A percentile compares a stretch with the other conserved stretches of the same genome.
Conservation (phyloP, 1,140 invertebrate genomes). For the Zaprionus vittiger region DNA sequence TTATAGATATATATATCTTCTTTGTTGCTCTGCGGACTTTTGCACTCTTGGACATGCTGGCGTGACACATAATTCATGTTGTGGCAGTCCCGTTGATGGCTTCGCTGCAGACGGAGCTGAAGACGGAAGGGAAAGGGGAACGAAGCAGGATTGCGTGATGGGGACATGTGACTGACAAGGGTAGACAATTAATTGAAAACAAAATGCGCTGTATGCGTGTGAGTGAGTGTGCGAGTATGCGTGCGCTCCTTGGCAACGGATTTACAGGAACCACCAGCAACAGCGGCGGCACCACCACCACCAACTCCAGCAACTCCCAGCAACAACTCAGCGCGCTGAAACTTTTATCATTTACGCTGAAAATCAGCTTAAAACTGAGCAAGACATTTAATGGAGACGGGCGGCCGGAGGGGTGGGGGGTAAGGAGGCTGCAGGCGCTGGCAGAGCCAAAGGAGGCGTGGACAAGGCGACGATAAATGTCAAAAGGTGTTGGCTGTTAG, state of each 20-base stretch:
- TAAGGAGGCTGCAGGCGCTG: neutral
- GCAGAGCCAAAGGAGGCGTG: slow-evolving; percentile 8
- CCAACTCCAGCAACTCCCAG: neutral
- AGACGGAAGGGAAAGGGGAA: neutral
- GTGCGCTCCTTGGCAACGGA: neutral
- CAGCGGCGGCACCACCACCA: neutral
- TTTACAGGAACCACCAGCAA: neutral
- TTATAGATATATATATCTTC: neutral
- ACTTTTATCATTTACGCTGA: slow-evolving; percentile 77
- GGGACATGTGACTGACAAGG: slow-evolving; percentile 72
- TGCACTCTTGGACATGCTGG: slow-evolving; percentile 37
- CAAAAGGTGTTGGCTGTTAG: slow-evolving; percentile 65
- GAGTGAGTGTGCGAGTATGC: neutral
- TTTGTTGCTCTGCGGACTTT: slow-evolving; percentile 22
- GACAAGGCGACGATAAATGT: slow-evolving; percentile 65
- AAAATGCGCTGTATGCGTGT: slow-evolving; percentile 39
- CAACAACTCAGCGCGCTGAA: slow-evolving; percentile 43
- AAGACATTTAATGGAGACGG: slow-evolving; percentile 24
- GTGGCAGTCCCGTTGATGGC: slow-evolving; percentile 15
- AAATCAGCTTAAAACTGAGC: slow-evolving; percentile 72
- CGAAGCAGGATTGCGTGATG: slow-evolving; percentile 35
- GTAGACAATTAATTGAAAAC: slow-evolving; percentile 80
- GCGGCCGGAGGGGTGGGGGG: neutral
- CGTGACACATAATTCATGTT: slow-evolving; percentile 35
- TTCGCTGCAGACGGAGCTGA: neutral